Evolutionary conservation across 2,888 invertebrate genomes (phyloP).

Genomic region (Pristionchus maxplancki): DNA sequence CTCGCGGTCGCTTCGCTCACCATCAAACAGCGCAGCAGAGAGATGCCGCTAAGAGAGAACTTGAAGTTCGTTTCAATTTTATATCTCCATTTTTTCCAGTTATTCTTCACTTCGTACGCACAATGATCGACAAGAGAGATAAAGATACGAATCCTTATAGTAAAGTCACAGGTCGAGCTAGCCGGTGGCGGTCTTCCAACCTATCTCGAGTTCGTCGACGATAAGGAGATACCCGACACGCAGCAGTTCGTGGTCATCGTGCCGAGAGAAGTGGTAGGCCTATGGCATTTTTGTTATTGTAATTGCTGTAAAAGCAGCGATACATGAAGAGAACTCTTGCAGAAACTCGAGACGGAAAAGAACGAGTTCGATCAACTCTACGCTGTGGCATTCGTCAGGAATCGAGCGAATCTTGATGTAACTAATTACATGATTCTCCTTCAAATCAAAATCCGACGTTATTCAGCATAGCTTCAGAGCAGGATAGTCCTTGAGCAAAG

Average conservation of each 20-base stretch:
- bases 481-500: too few relatives aligned
- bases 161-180: background rate
- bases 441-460: too few relatives aligned
- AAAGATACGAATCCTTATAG: too few relatives aligned
- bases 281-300: too few relatives aligned
- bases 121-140: too few relatives aligned
- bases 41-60: background rate
- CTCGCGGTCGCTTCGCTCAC: background rate
- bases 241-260: constrained; percentile 48
- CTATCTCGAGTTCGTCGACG: constrained; percentile 42
- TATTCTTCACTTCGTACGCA: too few relatives aligned
- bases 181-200: constrained; percentile 26
- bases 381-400: constrained; percentile 30
- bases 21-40: background rate
- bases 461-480: too few relatives aligned
- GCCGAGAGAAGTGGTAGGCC: constrained; percentile 6
- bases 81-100: too few relatives aligned
- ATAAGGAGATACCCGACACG: constrained; percentile 44
- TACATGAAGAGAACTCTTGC: background rate
- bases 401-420: constrained; percentile 34
- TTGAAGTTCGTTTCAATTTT: too few relatives aligned
- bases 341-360: constrained; percentile 45
- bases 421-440: too few relatives aligned
- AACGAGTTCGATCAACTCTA: constrained; percentile 51
- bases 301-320: background rate